phyloP scores from a whole-genome alignment of 2,797 vertebrate species.

The Momotus momota region DNA sequence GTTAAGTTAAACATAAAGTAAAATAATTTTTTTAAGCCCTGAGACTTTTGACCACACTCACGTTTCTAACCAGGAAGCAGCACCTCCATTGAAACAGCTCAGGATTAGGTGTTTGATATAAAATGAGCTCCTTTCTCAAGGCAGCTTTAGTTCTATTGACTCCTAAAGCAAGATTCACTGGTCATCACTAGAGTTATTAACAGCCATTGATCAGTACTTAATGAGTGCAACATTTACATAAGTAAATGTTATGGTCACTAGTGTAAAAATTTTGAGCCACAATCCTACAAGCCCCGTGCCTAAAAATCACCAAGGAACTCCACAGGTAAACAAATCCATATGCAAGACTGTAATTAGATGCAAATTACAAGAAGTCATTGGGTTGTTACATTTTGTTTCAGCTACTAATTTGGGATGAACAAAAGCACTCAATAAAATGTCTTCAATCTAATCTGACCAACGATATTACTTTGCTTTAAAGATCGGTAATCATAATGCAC shows the following conservation, averaged over 20 bases:
- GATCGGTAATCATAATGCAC: background rate
- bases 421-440: background rate
- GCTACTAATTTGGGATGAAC: background rate
- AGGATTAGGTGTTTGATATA: background rate
- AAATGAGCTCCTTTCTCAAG: background rate
- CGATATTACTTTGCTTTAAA: background rate
- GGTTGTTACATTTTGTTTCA: background rate
- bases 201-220: background rate
- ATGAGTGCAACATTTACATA: fast-evolving
- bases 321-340: background rate
- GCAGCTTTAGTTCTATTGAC: background rate
- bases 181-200: background rate
- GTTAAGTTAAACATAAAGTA: background rate
- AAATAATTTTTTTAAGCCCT: background rate
- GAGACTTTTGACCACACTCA: background rate
- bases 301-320: background rate
- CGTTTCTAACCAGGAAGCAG: background rate
- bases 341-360: background rate
- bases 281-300: background rate
- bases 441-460: background rate
- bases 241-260: background rate
- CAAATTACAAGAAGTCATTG: background rate
- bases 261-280: background rate
- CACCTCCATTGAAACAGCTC: fast-evolving
- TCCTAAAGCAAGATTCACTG: background rate